phyloP scores from a whole-genome alignment of 2,113 vertebrate species.

The Hippocampus guttulatus region DNA sequence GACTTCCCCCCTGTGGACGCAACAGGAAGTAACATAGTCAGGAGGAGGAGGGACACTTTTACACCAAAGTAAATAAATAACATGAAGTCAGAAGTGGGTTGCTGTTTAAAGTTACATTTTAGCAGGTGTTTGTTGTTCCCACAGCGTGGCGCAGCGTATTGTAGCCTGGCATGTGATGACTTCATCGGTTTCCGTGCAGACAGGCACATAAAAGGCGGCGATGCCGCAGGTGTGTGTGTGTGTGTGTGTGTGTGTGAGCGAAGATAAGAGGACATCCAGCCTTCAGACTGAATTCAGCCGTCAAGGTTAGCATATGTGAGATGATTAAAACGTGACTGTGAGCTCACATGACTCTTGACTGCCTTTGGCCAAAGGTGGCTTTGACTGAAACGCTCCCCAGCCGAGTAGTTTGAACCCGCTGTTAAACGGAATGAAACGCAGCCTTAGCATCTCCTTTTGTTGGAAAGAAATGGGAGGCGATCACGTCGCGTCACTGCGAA shows the following conservation, averaged over 20 bases:
- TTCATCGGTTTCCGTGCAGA: constrained; percentile 44
- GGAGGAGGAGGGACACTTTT: not conserved
- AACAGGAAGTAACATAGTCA: constrained; percentile 49
- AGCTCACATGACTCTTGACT: not conserved
- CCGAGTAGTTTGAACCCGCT: too few relatives aligned
- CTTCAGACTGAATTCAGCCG: constrained; percentile 1
- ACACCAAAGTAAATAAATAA: constrained; percentile 3
- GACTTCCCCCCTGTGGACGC: constrained; percentile 55
- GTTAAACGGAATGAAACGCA: too few relatives aligned
- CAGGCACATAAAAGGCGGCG: constrained; percentile 43
- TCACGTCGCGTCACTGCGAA: too few relatives aligned
- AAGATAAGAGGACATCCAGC: constrained; percentile 13
- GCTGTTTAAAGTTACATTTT: not conserved
- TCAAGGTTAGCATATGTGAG: not conserved
- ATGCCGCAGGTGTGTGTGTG: constrained; percentile 50
- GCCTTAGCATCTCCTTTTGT: too few relatives aligned
- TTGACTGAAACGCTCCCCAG: too few relatives aligned
- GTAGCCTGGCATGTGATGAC: constrained; percentile 32
- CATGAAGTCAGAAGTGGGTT: not conserved
- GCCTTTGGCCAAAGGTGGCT: too few relatives aligned
- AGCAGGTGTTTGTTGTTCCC: constrained; percentile 41
- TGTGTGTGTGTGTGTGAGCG: constrained; percentile 30
- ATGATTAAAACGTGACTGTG: not conserved
- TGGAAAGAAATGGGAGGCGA: too few relatives aligned
- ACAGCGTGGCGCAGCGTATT: not conserved